Percentiles rank a stretch among this genome's conserved stretches.
phyloP scores from a whole-genome alignment of 2,113 vertebrate species.

The Callithrix jacchus region DNA sequence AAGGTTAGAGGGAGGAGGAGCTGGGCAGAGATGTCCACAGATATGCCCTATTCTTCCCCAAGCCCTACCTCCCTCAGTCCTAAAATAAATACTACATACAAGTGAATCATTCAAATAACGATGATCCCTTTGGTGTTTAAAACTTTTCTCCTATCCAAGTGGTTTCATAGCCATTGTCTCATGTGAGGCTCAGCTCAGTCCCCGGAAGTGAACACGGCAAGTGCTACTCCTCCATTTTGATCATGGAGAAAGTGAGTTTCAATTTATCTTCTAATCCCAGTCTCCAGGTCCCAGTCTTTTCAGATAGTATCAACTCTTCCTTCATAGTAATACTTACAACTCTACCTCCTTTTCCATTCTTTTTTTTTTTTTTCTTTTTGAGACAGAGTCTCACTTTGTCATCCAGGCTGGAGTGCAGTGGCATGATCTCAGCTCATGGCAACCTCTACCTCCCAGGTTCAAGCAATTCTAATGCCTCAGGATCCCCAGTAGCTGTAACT shows the following conservation, averaged over 20 bases:
- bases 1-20: neutral
- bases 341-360: neutral
- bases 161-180: neutral
- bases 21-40: neutral
- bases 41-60: neutral
- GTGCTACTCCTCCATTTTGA: neutral
- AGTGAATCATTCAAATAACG: neutral
- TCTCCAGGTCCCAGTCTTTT: neutral
- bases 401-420: too few species aligned
- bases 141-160: neutral
- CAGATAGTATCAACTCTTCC: neutral
- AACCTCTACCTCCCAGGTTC: too few species aligned
- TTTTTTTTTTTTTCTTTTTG: neutral
- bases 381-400: too few species aligned
- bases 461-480: too few species aligned
- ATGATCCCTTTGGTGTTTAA: neutral
- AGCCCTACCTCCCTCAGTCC: neutral
- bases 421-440: too few species aligned
- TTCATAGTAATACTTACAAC: neutral
- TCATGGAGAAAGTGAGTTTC: neutral
- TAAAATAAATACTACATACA: neutral
- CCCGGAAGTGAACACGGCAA: neutral
- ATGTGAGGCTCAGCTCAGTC: neutral
- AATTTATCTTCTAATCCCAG: neutral
- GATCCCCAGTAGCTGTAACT: too few species aligned